Evolutionary conservation across 1,140 invertebrate genomes (phyloP).

Genomic region (Hycleus cichorii): DNA sequence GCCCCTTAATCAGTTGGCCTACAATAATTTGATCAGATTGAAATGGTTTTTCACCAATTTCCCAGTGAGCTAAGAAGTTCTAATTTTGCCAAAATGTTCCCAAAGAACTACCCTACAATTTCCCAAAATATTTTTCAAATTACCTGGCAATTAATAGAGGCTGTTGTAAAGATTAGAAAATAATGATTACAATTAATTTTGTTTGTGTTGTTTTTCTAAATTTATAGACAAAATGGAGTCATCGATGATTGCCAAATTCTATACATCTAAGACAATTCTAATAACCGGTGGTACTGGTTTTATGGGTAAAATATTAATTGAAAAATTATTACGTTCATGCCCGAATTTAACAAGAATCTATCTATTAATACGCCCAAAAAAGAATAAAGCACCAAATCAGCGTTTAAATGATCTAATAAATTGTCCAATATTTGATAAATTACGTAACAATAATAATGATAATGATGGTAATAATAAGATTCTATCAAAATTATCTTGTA

Average conservation of each 20-base stretch:
- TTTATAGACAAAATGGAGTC: neutral
- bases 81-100: too few relatives aligned
- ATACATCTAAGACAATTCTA: constrained; percentile 45
- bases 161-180: too few relatives aligned
- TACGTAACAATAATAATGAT: constrained; percentile 47
- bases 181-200: too few relatives aligned
- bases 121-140: too few relatives aligned
- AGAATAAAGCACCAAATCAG: constrained; percentile 45
- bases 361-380: constrained; percentile 63
- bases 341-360: constrained; percentile 58
- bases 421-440: constrained; percentile 58
- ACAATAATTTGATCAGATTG: too few relatives aligned
- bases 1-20: too few relatives aligned
- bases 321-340: constrained; percentile 66
- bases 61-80: too few relatives aligned
- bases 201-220: neutral
- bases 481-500: constrained; percentile 36
- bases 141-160: too few relatives aligned
- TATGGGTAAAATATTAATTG: constrained; percentile 84
- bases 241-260: constrained; percentile 27
- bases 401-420: constrained; percentile 40
- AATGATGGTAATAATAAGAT: constrained; percentile 33
- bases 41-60: too few relatives aligned
- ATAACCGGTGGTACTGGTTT: constrained; percentile 71
- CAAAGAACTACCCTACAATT: too few relatives aligned